Evolutionary conservation across 2,797 vertebrate genomes (phyloP).

Genomic region (Fratercula arctica): DNA sequence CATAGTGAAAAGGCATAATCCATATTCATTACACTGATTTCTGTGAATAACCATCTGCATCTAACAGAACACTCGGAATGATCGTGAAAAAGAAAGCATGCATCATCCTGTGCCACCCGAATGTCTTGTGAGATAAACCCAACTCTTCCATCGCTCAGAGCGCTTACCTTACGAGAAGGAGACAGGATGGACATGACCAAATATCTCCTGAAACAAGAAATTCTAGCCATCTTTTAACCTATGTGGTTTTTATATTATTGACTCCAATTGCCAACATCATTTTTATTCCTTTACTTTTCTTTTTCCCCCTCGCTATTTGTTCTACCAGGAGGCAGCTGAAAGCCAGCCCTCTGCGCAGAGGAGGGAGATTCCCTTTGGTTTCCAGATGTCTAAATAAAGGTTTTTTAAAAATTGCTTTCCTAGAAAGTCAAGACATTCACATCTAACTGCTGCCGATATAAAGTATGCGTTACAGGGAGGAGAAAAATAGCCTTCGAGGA

Average conservation of each 20-base stretch:
- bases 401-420: background rate
- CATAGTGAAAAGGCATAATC: background rate
- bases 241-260: background rate
- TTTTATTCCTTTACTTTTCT: background rate
- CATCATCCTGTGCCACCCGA: background rate
- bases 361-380: background rate
- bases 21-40: background rate
- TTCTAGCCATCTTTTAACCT: background rate
- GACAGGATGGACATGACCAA: background rate
- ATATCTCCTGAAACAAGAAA: background rate
- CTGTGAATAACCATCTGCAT: background rate
- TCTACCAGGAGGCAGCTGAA: background rate
- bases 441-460: background rate
- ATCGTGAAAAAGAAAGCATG: background rate
- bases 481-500: background rate
- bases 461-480: background rate
- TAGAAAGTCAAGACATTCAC: background rate
- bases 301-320: background rate
- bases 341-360: background rate
- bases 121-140: background rate
- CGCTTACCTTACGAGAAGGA: background rate
- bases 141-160: rapidly evolving
- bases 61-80: background rate
- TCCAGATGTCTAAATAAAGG: constrained; percentile 7
- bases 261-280: background rate